Evolutionary conservation across 1,140 invertebrate genomes (phyloP).

Genomic region (Maniola jurtina): DNA sequence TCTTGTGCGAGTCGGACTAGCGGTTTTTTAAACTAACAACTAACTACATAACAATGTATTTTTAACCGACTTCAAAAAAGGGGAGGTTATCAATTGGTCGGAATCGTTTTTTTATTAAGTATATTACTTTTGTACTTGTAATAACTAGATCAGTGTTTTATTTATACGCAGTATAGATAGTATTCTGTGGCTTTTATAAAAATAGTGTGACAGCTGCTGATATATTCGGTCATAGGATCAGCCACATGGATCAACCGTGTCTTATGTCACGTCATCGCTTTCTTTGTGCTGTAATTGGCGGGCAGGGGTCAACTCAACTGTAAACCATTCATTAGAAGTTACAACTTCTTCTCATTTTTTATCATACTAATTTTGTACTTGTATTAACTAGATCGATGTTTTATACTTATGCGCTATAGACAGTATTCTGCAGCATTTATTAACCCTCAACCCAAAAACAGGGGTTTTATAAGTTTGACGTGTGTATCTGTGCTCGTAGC

Average conservation of each 20-base stretch:
- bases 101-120: too few species aligned
- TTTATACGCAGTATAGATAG: not conserved
- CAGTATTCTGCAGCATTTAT: not conserved
- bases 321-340: too few species aligned
- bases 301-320: conserved; percentile 49
- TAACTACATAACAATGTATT: too few species aligned
- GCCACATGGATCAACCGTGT: conserved; percentile 30
- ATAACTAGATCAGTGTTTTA: not conserved
- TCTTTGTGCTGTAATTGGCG: conserved; percentile 56
- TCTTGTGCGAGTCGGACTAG: too few species aligned
- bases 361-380: too few species aligned
- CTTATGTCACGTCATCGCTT: conserved; percentile 48
- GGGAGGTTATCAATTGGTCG: too few species aligned
- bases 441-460: too few species aligned
- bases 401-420: not conserved
- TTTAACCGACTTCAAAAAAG: too few species aligned
- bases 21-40: too few species aligned
- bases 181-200: not conserved
- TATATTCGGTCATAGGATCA: conserved; percentile 37
- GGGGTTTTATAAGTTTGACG: too few species aligned
- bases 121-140: not conserved
- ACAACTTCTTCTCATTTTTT: conserved; percentile 41
- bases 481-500: too few species aligned
- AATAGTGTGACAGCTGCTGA: conserved; percentile 27
- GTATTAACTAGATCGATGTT: not conserved